Evolutionary conservation across 2,888 invertebrate genomes (phyloP), one percentile per base, ranked within the genome.

Genomic region (Pandemis corylana): DNA sequence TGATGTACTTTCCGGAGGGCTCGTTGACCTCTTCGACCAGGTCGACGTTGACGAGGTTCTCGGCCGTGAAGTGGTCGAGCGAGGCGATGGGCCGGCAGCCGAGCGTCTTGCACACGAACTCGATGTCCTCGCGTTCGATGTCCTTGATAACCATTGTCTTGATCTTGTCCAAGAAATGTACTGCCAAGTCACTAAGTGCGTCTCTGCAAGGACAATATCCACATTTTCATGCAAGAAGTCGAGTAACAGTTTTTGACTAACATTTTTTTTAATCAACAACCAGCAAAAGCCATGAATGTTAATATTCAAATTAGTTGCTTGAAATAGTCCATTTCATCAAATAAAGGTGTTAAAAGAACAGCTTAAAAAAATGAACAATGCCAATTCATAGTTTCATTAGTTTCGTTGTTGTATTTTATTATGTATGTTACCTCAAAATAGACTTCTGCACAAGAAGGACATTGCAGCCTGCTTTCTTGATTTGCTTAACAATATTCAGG

Each of bases 101-200:
- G 42, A 99, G 93, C 7, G 98, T 98, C 95, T 99, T 99, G 93
- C 99, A 99, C 28, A 99, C 97, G 90, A 99, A 99, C 85, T 99
- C 98, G 80, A 99, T 98, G 84, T 99, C 99, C 89, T 99, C 99
- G 70, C 99, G 96, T 90, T 99, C 99, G 73, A 99, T 96, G 87
- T 99, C 99, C 90, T 99, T 99, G 69, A 99, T 96, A 0, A 99
- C 99, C 97, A 99, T 97, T 71, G 99, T 98, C 91, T 99, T 99
- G 89, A 99, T 98, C 95, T 99, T 99, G 87, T 99, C 99, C 80
- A 99, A 95, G 94, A 99, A 99, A 89, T 99, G 99, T 81, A 99
- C 95, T 0, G 99, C 99, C 84, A 99, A 94, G 90, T 99, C 99
- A 80, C 98, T 99, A 28, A 99, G 96, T 7, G 99, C 99, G 95